A percentile compares a stretch with the other conserved stretches of the same genome.
Conservation (phyloP, 2,797 vertebrate species). For the Ataeniobius toweri region DNA sequence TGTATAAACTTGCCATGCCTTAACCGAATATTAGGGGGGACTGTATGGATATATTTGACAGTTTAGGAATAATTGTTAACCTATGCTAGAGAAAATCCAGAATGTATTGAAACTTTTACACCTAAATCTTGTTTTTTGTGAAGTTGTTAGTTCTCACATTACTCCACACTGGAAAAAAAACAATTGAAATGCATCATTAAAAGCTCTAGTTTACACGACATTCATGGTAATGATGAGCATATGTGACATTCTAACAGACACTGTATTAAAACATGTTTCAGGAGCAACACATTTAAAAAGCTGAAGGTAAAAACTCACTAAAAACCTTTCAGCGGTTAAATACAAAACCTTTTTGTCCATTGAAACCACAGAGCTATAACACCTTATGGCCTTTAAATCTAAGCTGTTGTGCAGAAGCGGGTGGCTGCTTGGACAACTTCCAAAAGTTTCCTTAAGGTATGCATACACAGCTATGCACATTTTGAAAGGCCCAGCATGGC, state of each 20-base stretch:
- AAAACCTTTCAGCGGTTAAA: background rate
- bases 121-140: background rate
- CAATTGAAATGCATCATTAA: background rate
- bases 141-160: background rate
- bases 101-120: background rate
- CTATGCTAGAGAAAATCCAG: background rate
- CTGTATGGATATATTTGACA: background rate
- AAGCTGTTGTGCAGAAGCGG: conserved; percentile 16
- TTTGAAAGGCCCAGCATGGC: conserved; percentile 9
- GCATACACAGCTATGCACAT: conserved; percentile 11
- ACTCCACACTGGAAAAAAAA: background rate
- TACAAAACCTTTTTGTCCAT: conserved; percentile 3
- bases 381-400: conserved; percentile 25
- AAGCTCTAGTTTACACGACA: background rate
- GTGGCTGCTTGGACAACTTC: conserved; percentile 27
- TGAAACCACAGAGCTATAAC: conserved; percentile 12
- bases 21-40: background rate
- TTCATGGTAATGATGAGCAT: background rate
- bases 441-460: conserved; percentile 29
- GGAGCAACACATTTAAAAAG: background rate
- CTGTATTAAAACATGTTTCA: background rate
- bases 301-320: too few species aligned
- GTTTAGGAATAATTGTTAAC: too few species aligned
- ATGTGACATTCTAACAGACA: background rate
- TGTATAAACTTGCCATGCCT: too few species aligned